Conservation (phyloP, 2,113 vertebrate species). For the Pelusios castaneus region DNA sequence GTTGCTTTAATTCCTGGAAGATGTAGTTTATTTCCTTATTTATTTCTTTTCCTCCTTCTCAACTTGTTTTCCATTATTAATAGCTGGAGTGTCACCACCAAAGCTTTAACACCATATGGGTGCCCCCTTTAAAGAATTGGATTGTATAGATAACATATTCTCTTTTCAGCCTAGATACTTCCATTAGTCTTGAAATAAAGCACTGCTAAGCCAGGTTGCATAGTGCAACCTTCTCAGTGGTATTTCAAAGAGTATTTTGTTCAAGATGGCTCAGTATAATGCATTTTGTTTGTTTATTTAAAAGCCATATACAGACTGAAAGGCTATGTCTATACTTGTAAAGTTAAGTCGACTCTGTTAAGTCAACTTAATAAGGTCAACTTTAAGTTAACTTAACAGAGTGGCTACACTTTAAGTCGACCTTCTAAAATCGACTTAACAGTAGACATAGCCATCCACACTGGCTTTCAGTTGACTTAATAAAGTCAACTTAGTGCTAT, state of each 20-base stretch:
- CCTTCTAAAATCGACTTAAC: too few relatives aligned
- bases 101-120: neutral
- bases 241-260: neutral
- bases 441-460: too few relatives aligned
- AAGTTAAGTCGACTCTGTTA: too few relatives aligned
- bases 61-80: neutral
- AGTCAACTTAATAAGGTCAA: too few relatives aligned
- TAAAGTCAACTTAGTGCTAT: too few relatives aligned
- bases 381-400: too few relatives aligned
- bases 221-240: neutral
- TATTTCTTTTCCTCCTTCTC: neutral
- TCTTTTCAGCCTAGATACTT: neutral
- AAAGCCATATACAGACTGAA: neutral
- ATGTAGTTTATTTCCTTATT: neutral
- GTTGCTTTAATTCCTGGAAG: neutral
- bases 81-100: neutral
- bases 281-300: neutral
- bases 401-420: too few relatives aligned
- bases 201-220: neutral
- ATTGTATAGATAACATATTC: neutral
- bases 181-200: neutral
- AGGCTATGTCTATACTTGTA: too few relatives aligned
- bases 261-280: neutral
- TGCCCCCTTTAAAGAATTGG: neutral
- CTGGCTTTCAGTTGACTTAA: too few relatives aligned